Evolutionary conservation across 2,113 vertebrate species (phyloP), one percentile per base, ranked within the genome.

Genomic region (Callaeas wilsoni): DNA sequence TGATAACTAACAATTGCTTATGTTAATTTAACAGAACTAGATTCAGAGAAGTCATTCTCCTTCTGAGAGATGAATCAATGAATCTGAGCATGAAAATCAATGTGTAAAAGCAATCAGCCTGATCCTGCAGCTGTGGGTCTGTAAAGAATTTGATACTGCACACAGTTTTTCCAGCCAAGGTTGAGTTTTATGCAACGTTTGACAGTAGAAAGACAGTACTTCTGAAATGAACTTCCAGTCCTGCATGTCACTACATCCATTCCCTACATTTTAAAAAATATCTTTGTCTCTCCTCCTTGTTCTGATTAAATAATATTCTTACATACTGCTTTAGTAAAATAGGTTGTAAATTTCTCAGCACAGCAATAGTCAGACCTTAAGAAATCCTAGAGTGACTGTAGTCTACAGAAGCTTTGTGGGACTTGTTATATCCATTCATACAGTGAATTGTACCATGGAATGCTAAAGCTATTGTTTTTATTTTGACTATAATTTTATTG

Each of bases 41-140:
- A 95, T 96, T 96, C 88, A 97, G 92, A 82, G 81, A 71, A 96
- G 89, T 60, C 56, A 84, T 80, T 91, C 87, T 91, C 87, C 67
- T 93, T 95, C 60, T 27, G 47, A 93, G 90, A 97, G 86, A 39
- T 79, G 39, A 92, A 70, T 94, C 67, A 82, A 64, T 89, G 49
- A 78, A 82, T 87, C n/a, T 60, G 35, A 79, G 77, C 69, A 82
- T 57, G 53, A 92, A 95, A 95, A 94, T 94, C 77, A 68, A 47
- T 84, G 41, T 67, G 33, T 82, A 52, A 84, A 87, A 84, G 32
- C 69, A 89, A 41, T 78, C 86, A 84, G 8, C 44, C 49, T 52
- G 56, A 84, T 93, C 55, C 35, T 90, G 41, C 37, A 80, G 1
- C 71, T 86, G 33, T 86, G 50, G 3, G 11, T 62, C 16, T 87